Evolutionary conservation across 2,113 vertebrate species (phyloP).

Genomic region (Callipepla californica): DNA sequence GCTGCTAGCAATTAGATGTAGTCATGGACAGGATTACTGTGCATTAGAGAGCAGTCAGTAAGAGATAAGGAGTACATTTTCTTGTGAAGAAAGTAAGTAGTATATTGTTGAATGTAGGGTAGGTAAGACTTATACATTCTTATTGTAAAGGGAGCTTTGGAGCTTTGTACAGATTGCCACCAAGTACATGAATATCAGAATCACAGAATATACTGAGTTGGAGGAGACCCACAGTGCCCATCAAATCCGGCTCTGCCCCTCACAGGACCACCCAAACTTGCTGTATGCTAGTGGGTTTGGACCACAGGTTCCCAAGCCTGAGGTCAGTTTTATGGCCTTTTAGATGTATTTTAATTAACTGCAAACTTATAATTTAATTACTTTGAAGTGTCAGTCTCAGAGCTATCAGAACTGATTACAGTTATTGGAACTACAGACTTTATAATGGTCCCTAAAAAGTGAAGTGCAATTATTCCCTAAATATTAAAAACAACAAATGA

Average conservation of each 20-base stretch:
- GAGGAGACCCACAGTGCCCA: not conserved
- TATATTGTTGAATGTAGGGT: not conserved
- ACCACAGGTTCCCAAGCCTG: not conserved
- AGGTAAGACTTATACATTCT: not conserved
- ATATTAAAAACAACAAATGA: not conserved
- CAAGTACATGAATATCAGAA: not conserved
- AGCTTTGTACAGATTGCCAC: not conserved
- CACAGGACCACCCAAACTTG: not conserved
- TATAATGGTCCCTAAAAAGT: not conserved
- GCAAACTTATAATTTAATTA: slow-evolving; percentile 33
- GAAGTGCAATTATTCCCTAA: not conserved
- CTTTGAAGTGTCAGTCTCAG: slow-evolving; percentile 14
- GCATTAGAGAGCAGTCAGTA: not conserved
- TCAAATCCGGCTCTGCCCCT: not conserved
- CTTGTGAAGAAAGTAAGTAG: not conserved
- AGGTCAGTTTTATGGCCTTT: slow-evolving; percentile 23
- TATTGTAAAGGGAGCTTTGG: not conserved
- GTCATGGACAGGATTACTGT: not conserved
- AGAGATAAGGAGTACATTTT: not conserved
- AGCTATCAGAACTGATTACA: not conserved
- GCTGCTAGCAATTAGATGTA: fast-evolving
- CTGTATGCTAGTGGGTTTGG: not conserved
- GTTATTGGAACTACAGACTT: not conserved
- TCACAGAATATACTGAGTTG: not conserved
- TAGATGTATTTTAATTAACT: slow-evolving; percentile 28